Evolutionary conservation across 1,140 invertebrate species (phyloP).

Genomic region (Bombus fervidus): DNA sequence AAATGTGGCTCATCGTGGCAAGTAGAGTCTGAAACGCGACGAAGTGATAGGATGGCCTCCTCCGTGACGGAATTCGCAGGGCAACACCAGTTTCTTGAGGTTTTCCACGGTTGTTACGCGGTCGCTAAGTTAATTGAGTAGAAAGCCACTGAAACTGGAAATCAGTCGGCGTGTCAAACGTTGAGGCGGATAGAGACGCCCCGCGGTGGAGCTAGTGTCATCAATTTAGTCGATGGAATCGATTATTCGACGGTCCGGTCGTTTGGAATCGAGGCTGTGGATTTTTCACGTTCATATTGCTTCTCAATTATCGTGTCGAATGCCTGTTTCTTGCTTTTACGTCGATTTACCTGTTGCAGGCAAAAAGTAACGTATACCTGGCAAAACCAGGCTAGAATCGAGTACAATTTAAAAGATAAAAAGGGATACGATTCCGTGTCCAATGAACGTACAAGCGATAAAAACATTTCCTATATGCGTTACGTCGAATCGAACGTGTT

Average conservation of each 20-base stretch:
- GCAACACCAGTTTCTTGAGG: constrained; percentile 36
- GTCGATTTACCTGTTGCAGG: background rate
- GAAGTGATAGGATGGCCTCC: background rate
- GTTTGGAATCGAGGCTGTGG: too few species aligned
- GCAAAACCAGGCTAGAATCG: background rate
- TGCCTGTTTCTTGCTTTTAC: background rate
- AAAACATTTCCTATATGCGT: background rate
- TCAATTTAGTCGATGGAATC: constrained; percentile 11
- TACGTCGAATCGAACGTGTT: background rate
- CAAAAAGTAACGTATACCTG: background rate
- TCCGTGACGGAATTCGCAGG: constrained; percentile 16
- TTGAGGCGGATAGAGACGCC: background rate
- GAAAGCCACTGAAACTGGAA: constrained; percentile 51
- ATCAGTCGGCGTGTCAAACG: constrained; percentile 23
- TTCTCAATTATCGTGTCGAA: background rate
- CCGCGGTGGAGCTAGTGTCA: background rate
- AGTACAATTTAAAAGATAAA: background rate
- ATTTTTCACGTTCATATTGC: background rate
- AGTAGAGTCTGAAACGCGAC: background rate
- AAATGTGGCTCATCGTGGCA: background rate
- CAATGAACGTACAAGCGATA: background rate
- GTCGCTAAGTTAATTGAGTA: constrained; percentile 55
- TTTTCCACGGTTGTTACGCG: constrained; percentile 53
- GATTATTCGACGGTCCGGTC: background rate
- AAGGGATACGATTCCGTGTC: background rate